These are phyloP conservation scores for Zoanthus solanderi DNA, from an alignment of 92 coral and sea anemone genomes.

Conservation along the genomic window DNA sequence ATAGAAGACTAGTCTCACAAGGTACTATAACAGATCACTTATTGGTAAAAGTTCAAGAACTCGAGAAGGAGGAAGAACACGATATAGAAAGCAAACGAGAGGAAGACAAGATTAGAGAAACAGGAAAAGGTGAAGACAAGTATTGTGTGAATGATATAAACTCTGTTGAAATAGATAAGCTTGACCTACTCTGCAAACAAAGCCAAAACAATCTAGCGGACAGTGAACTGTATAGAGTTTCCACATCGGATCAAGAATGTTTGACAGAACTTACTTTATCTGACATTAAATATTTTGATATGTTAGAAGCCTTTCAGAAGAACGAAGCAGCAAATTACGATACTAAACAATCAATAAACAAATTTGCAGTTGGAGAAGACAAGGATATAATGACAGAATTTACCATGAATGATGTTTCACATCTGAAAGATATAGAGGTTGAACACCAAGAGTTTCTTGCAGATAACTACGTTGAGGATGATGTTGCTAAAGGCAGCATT, in stretches of 20 bases:
- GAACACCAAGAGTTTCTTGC: too few species aligned
- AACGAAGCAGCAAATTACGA: conserved; percentile 31
- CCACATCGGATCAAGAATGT: conserved; percentile 63
- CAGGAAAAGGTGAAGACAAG: conserved; percentile 54
- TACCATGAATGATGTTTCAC: too few species aligned
- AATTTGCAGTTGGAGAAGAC: conserved; percentile 20
- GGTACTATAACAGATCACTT: conserved; percentile 68
- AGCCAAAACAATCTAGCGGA: conserved; percentile 35
- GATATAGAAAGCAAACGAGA: conserved; percentile 62
- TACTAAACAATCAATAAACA: neutral
- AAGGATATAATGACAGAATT: too few species aligned
- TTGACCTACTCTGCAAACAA: conserved; percentile 54
- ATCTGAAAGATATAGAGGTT: too few species aligned
- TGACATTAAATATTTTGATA: conserved; percentile 75
- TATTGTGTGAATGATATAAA: conserved; percentile 65
- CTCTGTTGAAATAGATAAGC: conserved; percentile 62
- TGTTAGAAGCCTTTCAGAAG: conserved; percentile 58
- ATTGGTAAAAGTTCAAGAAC: conserved; percentile 63
- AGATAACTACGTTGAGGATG: too few species aligned
- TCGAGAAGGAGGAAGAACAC: conserved; percentile 54
- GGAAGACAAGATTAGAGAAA: conserved; percentile 29
- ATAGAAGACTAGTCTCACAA: neutral
- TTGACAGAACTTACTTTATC: conserved; percentile 70
- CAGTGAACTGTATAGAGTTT: neutral
- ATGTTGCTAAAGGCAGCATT: too few species aligned